Conservation (phyloP, 2,888 invertebrate species). For the Dynastes grantii region DNA sequence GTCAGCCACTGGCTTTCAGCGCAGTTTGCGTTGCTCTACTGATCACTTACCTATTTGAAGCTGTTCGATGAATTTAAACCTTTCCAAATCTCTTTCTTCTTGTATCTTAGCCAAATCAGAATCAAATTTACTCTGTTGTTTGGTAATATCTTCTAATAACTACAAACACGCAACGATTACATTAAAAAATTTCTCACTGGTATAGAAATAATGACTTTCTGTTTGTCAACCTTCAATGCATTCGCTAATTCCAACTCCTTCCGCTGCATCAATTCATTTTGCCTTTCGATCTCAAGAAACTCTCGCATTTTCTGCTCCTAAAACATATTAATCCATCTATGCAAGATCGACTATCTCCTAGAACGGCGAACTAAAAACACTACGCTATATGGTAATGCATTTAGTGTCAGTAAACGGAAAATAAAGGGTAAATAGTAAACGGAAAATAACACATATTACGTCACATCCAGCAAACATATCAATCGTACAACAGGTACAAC, state of each 20-base stretch:
- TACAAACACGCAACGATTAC: slow-evolving; percentile 59
- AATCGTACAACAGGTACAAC: slow-evolving; percentile 15
- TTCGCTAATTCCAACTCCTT: slow-evolving; percentile 79
- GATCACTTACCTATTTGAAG: slow-evolving; percentile 72
- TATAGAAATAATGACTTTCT: slow-evolving; percentile 69
- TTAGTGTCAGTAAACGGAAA: too few relatives aligned
- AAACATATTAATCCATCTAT: slow-evolving; percentile 56
- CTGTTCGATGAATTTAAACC: slow-evolving; percentile 75
- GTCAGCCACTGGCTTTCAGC: too few relatives aligned
- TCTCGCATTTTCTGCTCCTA: slow-evolving; percentile 74
- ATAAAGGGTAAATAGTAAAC: too few relatives aligned
- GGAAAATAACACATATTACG: too few relatives aligned
- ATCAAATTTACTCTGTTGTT: slow-evolving; percentile 79
- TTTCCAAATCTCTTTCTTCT: slow-evolving; percentile 77
- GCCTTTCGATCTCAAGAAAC: slow-evolving; percentile 75
- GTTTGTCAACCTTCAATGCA: slow-evolving; percentile 76
- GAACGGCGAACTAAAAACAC: not conserved
- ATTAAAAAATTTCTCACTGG: slow-evolving; percentile 12
- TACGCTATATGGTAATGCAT: not conserved
- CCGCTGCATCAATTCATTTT: slow-evolving; percentile 76
- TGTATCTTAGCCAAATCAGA: slow-evolving; percentile 80
- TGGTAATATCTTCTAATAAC: slow-evolving; percentile 73
- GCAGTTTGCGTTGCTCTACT: too few relatives aligned
- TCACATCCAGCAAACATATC: not conserved
- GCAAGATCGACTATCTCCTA: slow-evolving; percentile 22